These are phyloP conservation scores for Clavelina lepadiformis DNA, from an alignment of 23 tunicate species.

Conservation along the genomic window DNA sequence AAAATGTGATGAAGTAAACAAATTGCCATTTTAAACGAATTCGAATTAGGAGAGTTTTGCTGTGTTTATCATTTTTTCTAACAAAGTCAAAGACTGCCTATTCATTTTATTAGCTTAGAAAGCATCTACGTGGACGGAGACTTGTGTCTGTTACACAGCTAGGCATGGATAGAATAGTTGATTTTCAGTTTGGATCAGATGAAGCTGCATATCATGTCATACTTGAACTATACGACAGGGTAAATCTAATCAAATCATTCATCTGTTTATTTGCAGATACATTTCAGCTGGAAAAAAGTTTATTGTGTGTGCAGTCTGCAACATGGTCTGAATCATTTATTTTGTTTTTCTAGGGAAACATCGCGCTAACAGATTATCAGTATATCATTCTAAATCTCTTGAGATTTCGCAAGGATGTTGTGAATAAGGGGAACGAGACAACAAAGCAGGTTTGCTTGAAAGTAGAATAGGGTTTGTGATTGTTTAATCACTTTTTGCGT, in stretches of 20 bases:
- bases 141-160: conserved; percentile 75
- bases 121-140: conserved; percentile 81
- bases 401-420: conserved; percentile 51
- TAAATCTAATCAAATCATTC: not conserved
- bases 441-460: no score
- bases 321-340: not conserved
- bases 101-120: conserved; percentile 72
- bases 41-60: no score
- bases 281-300: not conserved
- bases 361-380: conserved; percentile 63
- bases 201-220: conserved; percentile 87
- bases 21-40: no score
- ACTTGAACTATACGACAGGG: conserved; percentile 86
- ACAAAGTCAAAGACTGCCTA: no score
- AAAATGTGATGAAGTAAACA: no score
- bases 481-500: no score
- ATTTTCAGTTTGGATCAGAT: conserved; percentile 88
- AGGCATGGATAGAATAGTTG: conserved; percentile 88
- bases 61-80: no score
- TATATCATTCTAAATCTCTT: conserved; percentile 68
- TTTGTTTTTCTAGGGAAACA: conserved; percentile 51
- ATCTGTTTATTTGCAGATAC: not conserved
- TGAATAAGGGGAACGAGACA: not conserved
- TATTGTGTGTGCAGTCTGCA: not conserved
- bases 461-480: no score